Conservation (phyloP, 2,888 invertebrate genomes). For the Polylopha cassiicola region DNA sequence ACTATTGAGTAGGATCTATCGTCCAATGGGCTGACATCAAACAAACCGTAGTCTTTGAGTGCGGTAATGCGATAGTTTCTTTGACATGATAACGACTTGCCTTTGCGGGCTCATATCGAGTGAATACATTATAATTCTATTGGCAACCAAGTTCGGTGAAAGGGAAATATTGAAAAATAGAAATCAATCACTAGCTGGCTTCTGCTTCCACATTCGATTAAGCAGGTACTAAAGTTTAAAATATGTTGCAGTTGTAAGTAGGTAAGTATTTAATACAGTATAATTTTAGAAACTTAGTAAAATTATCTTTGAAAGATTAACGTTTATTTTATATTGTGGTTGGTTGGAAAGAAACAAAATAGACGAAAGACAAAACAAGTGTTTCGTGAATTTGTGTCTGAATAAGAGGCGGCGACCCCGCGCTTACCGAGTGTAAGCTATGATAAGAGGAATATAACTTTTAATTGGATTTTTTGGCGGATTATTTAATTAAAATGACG, state of each 20-base stretch:
- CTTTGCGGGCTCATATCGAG: conserved; percentile 51
- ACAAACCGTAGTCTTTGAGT: conserved; percentile 68
- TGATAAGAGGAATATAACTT: conserved; percentile 60
- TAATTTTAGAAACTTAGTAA: too few species aligned
- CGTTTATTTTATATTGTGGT: too few species aligned
- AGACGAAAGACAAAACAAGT: conserved; percentile 15
- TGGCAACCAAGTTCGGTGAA: conserved; percentile 38
- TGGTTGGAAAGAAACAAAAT: too few species aligned
- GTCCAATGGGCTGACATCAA: conserved; percentile 56
- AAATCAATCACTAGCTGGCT: conserved; percentile 18
- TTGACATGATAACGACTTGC: conserved; percentile 73
- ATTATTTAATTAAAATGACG: conserved; percentile 61
- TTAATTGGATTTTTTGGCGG: conserved; percentile 65
- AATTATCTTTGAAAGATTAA: too few species aligned
- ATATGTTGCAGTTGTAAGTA: too few species aligned
- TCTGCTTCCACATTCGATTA: too few species aligned
- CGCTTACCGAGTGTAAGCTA: conserved; percentile 52
- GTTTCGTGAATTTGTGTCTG: conserved; percentile 33
- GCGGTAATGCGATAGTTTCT: conserved; percentile 71
- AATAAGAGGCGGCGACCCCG: conserved; percentile 35
- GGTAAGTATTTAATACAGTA: too few species aligned
- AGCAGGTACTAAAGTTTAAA: too few species aligned
- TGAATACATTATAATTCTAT: conserved; percentile 65
- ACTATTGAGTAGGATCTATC: conserved; percentile 41
- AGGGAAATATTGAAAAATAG: conserved; percentile 52